phyloP scores from a whole-genome alignment of 2,797 vertebrate species.

The Cossypha polioptera region DNA sequence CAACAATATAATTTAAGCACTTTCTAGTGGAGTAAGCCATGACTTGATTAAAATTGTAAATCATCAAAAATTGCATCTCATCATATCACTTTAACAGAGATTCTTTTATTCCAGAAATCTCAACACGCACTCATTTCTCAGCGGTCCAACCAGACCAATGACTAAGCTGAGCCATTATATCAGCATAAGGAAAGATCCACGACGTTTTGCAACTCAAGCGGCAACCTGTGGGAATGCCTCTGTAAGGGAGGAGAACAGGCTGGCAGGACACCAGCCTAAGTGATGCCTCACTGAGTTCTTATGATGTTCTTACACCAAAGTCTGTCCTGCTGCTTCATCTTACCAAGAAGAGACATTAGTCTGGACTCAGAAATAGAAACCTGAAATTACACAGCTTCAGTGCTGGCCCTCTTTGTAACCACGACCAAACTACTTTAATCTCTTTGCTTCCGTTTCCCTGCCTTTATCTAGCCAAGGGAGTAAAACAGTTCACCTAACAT shows the following conservation, averaged over 20 bases:
- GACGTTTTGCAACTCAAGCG: not conserved
- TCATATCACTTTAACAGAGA: not conserved
- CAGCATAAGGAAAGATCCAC: not conserved
- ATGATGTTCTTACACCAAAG: not conserved
- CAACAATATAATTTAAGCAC: not conserved
- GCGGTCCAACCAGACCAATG: not conserved
- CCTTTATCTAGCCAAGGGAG: not conserved
- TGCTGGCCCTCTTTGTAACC: not conserved
- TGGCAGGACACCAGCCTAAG: not conserved
- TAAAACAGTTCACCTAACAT: conserved; percentile 24
- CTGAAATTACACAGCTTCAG: not conserved
- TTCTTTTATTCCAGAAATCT: not conserved
- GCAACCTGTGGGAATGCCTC: not conserved
- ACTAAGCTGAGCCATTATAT: not conserved
- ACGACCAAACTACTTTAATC: not conserved
- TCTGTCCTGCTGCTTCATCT: not conserved
- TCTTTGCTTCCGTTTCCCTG: not conserved
- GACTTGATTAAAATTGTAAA: not conserved
- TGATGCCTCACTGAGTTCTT: not conserved
- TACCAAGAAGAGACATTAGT: not conserved
- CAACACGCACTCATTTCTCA: not conserved
- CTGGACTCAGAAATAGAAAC: not conserved
- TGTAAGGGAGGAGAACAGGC: not conserved
- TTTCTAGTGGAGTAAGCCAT: not conserved
- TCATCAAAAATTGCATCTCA: not conserved